Evolutionary conservation across 2,113 vertebrate genomes (phyloP).

Genomic region (Mesocricetus auratus): DNA sequence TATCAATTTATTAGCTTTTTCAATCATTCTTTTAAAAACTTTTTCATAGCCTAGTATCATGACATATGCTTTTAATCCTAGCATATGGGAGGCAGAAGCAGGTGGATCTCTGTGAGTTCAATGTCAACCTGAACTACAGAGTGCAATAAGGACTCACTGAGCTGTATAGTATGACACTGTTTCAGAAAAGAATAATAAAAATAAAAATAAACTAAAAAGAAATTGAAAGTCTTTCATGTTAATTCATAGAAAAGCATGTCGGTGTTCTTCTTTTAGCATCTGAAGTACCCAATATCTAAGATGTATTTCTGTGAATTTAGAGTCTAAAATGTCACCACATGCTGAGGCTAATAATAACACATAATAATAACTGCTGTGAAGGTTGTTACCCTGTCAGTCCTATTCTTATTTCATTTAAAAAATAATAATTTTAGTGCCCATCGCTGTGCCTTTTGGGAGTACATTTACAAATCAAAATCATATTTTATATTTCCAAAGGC

Average conservation of each 20-base stretch:
- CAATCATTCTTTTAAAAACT: background rate
- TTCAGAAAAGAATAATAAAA: background rate
- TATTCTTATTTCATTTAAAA: conserved; percentile 80
- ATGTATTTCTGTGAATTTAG: conserved; percentile 73
- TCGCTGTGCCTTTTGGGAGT: conserved; percentile 64
- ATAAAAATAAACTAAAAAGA: background rate
- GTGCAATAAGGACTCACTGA: background rate
- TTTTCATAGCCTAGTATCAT: background rate
- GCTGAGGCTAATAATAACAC: conserved; percentile 78
- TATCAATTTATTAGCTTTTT: conserved; percentile 38
- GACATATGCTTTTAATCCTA: background rate
- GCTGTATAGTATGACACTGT: background rate
- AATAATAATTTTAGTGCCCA: conserved; percentile 75
- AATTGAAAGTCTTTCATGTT: background rate
- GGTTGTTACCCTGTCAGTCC: conserved; percentile 74
- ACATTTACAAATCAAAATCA: conserved; percentile 75
- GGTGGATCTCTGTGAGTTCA: background rate
- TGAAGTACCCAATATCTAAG: conserved; percentile 67
- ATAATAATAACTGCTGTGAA: conserved; percentile 80
- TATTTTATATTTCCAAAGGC: conserved; percentile 44
- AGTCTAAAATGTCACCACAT: conserved; percentile 80
- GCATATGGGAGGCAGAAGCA: no score
- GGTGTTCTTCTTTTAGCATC: conserved; percentile 54
- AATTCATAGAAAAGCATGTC: conserved; percentile 41
- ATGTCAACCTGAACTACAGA: background rate